phyloP scores from a whole-genome alignment of 2,888 invertebrate genomes.

The Koerneria pararmatus region DNA sequence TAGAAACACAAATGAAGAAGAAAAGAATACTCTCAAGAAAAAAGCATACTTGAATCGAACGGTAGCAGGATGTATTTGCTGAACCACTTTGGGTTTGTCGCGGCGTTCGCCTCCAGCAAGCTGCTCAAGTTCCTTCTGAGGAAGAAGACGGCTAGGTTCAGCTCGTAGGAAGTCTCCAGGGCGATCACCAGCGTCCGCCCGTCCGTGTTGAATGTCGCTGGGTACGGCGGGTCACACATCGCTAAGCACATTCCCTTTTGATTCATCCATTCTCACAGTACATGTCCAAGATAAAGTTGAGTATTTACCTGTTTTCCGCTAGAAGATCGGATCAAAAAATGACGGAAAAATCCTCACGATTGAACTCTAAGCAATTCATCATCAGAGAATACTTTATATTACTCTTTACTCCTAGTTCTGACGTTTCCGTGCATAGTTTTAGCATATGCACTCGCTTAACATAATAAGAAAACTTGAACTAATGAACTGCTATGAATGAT shows the following conservation, averaged over 20 bases:
- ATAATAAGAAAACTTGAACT: too few relatives aligned
- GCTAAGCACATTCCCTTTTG: too few relatives aligned
- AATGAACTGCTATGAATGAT: too few relatives aligned
- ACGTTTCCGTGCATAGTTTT: too few relatives aligned
- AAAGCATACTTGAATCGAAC: constrained; percentile 43
- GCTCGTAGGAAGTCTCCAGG: constrained; percentile 45
- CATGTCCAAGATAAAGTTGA: not conserved
- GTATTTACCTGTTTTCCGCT: not conserved
- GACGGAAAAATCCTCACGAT: too few relatives aligned
- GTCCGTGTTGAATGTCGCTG: constrained; percentile 37
- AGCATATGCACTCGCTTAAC: too few relatives aligned
- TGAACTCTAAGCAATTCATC: too few relatives aligned
- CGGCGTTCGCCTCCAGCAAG: constrained; percentile 31
- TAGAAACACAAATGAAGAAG: too few relatives aligned
- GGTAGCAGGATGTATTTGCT: constrained; percentile 44
- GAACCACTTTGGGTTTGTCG: constrained; percentile 45
- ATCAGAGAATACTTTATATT: too few relatives aligned
- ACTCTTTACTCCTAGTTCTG: too few relatives aligned
- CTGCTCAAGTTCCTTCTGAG: constrained; percentile 28
- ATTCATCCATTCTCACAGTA: too few relatives aligned
- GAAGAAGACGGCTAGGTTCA: constrained; percentile 35
- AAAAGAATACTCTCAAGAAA: too few relatives aligned
- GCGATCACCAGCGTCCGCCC: constrained; percentile 42
- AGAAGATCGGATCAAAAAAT: not conserved
- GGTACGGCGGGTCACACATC: constrained; percentile 43